phyloP scores from a whole-genome alignment of 2,888 invertebrate genomes.

The Phaonia tiefii region DNA sequence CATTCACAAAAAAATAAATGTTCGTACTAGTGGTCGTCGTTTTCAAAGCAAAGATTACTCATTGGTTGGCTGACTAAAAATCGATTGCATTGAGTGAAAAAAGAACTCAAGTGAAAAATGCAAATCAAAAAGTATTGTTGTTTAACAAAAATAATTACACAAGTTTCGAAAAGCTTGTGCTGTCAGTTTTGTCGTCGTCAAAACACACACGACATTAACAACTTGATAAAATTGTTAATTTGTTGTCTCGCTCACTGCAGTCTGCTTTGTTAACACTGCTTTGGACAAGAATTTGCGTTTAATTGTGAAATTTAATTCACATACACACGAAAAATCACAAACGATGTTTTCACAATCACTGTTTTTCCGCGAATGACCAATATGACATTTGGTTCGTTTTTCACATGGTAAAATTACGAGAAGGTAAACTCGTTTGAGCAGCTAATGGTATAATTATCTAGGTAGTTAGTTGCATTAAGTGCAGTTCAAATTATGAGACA shows the following conservation, averaged over 20 bases:
- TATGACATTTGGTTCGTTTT: conserved; percentile 5
- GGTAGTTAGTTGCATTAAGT: no score
- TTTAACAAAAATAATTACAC: conserved; percentile 48
- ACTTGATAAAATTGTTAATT: conserved; percentile 49
- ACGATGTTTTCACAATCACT: conserved; percentile 60
- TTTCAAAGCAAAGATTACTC: conserved; percentile 38
- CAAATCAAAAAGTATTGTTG: conserved; percentile 51
- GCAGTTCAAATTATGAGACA: no score
- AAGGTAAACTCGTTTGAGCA: no score
- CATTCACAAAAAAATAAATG: conserved; percentile 25
- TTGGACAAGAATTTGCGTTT: conserved; percentile 42
- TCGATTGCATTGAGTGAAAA: conserved; percentile 55
- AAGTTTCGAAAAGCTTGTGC: conserved; percentile 52
- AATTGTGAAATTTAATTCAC: conserved; percentile 65
- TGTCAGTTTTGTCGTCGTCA: conserved; percentile 39
- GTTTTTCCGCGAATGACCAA: conserved; percentile 64
- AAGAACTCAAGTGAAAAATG: conserved; percentile 47
- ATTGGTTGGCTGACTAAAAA: conserved; percentile 59
- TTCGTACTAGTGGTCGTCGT: no score
- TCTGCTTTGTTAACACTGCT: conserved; percentile 17
- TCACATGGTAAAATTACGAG: no score
- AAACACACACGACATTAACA: conserved; percentile 48
- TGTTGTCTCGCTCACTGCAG: conserved; percentile 24
- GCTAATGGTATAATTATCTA: no score
- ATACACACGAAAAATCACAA: conserved; percentile 48